These are phyloP conservation scores for Spheniscus mendiculus DNA, from an alignment of 2,113 vertebrate species.

Conservation along the genomic window DNA sequence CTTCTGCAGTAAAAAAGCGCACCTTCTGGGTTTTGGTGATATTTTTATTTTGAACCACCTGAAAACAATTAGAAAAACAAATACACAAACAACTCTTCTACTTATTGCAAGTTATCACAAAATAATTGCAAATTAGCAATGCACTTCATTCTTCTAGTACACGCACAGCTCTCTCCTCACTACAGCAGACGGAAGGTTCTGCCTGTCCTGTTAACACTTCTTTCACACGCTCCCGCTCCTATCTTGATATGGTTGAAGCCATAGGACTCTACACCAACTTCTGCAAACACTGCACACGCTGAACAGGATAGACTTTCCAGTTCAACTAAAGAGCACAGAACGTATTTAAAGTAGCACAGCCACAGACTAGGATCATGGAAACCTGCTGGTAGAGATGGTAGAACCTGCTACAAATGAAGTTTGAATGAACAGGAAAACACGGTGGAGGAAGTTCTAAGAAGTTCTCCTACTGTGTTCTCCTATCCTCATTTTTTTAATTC, in stretches of 20 bases:
- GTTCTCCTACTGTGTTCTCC: not conserved
- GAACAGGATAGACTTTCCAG: not conserved
- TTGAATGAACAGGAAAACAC: not conserved
- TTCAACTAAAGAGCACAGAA: not conserved
- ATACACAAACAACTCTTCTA: not conserved
- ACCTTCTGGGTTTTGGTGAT: slow-evolving; percentile 95
- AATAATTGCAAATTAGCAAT: not conserved
- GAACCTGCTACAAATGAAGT: not conserved
- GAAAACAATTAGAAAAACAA: not conserved
- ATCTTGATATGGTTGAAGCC: not conserved
- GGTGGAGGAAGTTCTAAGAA: not conserved
- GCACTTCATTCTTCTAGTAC: not conserved
- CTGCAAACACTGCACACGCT: not conserved
- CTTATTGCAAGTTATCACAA: not conserved
- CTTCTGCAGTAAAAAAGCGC: slow-evolving; percentile 85
- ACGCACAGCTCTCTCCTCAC: not conserved
- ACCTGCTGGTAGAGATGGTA: not conserved
- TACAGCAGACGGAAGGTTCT: not conserved
- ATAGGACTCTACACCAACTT: not conserved
- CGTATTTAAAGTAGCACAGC: not conserved
- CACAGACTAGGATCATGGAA: not conserved
- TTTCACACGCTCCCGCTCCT: not conserved
- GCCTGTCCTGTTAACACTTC: not conserved
- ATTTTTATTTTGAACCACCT: slow-evolving; percentile 89
- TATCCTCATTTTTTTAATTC: not conserved